Evolutionary conservation across 2,888 invertebrate genomes (phyloP), one percentile per base, ranked within the genome.

Genomic region (Polia nebulosa): DNA sequence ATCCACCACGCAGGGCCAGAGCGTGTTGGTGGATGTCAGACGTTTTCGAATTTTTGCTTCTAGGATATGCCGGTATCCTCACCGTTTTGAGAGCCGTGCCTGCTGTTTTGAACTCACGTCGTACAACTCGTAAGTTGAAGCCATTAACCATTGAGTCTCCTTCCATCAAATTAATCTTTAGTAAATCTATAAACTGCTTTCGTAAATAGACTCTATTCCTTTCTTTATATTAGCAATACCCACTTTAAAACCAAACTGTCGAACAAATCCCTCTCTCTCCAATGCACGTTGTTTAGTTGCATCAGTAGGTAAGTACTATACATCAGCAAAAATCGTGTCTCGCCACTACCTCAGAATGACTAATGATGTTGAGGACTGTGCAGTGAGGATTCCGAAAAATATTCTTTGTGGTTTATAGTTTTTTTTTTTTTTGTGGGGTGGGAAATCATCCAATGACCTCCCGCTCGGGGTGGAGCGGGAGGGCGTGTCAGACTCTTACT

Each of bases 351-450:
- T 84, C 85, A 83, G 87, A 85, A 92, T 94, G 94, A 95, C 89
- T 92, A 94, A 94, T 94, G 94, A 94, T 92, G 85, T 76, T 69
- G 75, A 75, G 84, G 27, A 13, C 20, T 29, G 53, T 27, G 84
- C 27, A 85, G 83, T 83, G 84, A 82, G 89, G 90, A 90, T 92
- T 91, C 88, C 86, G 87, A 91, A 91, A 92, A 92, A 91, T 91
- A 91, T 89, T 87, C 44, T 45, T 45, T 13, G 44, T 45, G 44
- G 22, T 11, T 45, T 22, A 45, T 22, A 45, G 44, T n/a, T n/a
- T n/a, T n/a, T n/a, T n/a, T n/a, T n/a, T n/a, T n/a, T n/a, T n/a
- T n/a, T n/a, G n/a, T n/a, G n/a, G n/a, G n/a, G n/a, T n/a, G n/a
- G n/a, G n/a, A n/a, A n/a, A n/a, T n/a, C n/a, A n/a, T n/a, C n/a